Conservation (phyloP, 2,797 vertebrate genomes). For the Cetoscarus ocellatus region DNA sequence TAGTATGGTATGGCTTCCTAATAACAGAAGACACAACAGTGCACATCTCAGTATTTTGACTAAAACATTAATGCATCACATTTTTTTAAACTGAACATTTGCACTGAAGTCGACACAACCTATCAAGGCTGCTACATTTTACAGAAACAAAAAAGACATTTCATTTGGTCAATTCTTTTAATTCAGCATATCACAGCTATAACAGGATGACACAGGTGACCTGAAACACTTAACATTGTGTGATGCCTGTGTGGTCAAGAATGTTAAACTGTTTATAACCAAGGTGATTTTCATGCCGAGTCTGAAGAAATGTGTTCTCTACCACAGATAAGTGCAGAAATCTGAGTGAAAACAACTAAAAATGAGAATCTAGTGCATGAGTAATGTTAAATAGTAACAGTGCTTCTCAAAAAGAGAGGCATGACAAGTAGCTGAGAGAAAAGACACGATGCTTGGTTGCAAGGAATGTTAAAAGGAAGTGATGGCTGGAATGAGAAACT, state of each 20-base stretch:
- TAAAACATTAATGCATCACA: no score
- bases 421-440: background rate
- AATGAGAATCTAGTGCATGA: slow-evolving; percentile 8
- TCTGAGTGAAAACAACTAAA: slow-evolving; percentile 4
- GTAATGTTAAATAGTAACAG: slow-evolving; percentile 35
- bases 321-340: slow-evolving; percentile 1
- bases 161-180: slow-evolving; percentile 56
- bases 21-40: no score
- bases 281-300: background rate
- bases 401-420: background rate
- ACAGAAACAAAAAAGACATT: background rate
- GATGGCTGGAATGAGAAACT: background rate
- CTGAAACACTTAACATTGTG: slow-evolving; percentile 17
- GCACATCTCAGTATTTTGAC: no score
- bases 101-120: no score
- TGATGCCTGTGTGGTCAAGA: slow-evolving; percentile 11
- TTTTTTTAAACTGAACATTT: no score
- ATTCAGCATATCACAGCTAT: slow-evolving; percentile 68
- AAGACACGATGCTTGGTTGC: background rate
- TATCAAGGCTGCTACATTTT: no score
- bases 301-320: background rate
- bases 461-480: slow-evolving; percentile 24
- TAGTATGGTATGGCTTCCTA: no score
- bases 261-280: slow-evolving; percentile 9
- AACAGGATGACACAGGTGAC: slow-evolving; percentile 44